Percentiles rank a stretch among this genome's conserved stretches.
These are phyloP conservation scores for Armadillidium nasatum DNA, from an alignment of 1,140 invertebrate genomes.

Conservation along the genomic window DNA sequence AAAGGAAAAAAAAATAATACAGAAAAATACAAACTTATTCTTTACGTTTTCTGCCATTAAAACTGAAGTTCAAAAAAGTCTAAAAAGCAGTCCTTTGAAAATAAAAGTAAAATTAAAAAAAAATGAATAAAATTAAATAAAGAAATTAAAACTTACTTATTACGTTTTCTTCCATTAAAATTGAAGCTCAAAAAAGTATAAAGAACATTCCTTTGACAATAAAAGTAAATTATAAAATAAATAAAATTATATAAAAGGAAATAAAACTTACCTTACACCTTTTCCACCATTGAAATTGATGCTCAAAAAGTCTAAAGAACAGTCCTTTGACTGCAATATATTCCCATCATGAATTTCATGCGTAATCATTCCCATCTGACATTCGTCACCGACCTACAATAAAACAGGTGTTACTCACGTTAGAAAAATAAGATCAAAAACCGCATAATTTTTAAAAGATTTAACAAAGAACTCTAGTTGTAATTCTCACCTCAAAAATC, in stretches of 20 bases:
- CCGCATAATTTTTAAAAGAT: neutral
- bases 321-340: neutral
- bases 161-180: too few species aligned
- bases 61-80: too few species aligned
- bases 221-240: too few species aligned
- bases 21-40: too few species aligned
- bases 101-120: too few species aligned
- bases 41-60: too few species aligned
- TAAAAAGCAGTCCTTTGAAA: too few species aligned
- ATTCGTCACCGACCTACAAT: neutral
- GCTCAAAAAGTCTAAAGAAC: neutral
- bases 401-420: neutral
- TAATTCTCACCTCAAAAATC: neutral
- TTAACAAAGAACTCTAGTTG: neutral
- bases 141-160: too few species aligned
- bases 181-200: too few species aligned
- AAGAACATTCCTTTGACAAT: too few species aligned
- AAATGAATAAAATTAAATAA: too few species aligned
- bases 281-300: neutral
- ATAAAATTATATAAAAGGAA: neutral
- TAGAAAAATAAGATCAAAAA: neutral
- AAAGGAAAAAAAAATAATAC: too few species aligned
- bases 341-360: neutral
- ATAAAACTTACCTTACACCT: neutral
- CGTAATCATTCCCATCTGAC: conserved; percentile 2